These are phyloP conservation scores for Morinoia aosen DNA, from an alignment of 2,888 invertebrate species.

Conservation along the genomic window DNA sequence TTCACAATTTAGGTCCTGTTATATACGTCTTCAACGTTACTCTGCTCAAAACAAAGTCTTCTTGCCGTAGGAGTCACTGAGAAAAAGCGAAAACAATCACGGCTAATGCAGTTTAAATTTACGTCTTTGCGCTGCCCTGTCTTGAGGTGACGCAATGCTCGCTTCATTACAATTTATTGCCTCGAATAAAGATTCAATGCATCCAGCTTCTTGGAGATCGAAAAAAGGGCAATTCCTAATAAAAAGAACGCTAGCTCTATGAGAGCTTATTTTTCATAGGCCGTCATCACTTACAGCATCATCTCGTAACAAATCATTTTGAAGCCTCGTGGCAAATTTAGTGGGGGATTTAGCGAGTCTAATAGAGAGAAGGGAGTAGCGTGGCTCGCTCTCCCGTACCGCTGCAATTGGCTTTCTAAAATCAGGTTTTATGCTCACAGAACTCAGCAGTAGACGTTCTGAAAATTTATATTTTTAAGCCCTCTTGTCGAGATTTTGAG, in stretches of 20 bases:
- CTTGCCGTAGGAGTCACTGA: background rate
- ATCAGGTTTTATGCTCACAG: too few species aligned
- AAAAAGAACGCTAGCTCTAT: background rate
- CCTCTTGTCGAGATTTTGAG: too few species aligned
- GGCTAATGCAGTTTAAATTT: background rate
- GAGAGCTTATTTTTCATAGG: background rate
- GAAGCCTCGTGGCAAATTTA: background rate
- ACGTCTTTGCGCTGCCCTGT: background rate
- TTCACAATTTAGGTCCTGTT: too few species aligned
- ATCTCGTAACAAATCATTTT: conserved; percentile 6
- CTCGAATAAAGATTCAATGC: background rate
- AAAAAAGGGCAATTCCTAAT: background rate
- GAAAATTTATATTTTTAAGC: too few species aligned
- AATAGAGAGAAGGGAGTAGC: background rate
- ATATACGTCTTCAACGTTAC: background rate
- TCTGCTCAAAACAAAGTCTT: background rate
- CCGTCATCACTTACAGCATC: background rate
- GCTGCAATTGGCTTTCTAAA: background rate
- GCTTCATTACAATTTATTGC: background rate
- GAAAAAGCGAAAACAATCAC: background rate
- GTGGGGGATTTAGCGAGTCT: background rate
- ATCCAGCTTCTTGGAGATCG: background rate
- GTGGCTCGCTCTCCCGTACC: background rate
- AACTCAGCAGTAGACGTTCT: too few species aligned
- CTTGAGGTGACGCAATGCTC: background rate